phyloP scores from a whole-genome alignment of 64 coral and sea anemone genomes.

The Acropora yongei region DNA sequence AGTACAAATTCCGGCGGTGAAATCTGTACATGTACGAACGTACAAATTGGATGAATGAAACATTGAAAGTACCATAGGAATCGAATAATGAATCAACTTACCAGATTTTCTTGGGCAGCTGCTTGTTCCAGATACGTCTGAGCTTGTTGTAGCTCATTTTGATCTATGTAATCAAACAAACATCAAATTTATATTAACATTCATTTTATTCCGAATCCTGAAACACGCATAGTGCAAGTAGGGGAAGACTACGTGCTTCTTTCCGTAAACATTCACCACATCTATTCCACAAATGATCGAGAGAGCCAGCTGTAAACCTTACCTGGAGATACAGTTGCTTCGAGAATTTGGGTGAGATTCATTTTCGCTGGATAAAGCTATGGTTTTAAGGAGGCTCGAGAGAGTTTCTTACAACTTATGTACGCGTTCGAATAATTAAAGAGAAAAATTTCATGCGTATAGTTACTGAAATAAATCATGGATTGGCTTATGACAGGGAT shows the following conservation, averaged over 20 bases:
- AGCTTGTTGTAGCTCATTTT: conserved; percentile 87
- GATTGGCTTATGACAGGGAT: no score
- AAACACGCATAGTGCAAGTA: conserved; percentile 20
- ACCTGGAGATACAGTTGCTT: conserved; percentile 99
- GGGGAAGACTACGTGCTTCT: conserved; percentile 78
- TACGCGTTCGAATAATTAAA: no score
- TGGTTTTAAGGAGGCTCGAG: background rate
- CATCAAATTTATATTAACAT: background rate
- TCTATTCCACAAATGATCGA: background rate
- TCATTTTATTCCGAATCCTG: background rate
- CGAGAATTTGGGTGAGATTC: conserved; percentile 92
- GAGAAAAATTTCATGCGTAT: no score
- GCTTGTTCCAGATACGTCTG: conserved; percentile 83
- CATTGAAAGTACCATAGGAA: background rate
- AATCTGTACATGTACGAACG: background rate
- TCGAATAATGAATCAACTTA: conserved; percentile 46
- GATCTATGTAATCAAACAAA: conserved; percentile 76
- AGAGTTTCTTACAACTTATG: no score
- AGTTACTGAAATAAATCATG: no score
- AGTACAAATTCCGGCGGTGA: background rate
- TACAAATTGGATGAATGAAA: conserved; percentile 11
- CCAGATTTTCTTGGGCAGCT: conserved; percentile 84
- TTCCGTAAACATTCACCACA: background rate
- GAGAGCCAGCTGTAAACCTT: conserved; percentile 16
- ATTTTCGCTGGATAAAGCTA: conserved; percentile 45